Percentiles rank a stretch among this genome's conserved stretches.
Conservation (phyloP, 2,888 invertebrate genomes). For the Galerucella nymphaeae region DNA sequence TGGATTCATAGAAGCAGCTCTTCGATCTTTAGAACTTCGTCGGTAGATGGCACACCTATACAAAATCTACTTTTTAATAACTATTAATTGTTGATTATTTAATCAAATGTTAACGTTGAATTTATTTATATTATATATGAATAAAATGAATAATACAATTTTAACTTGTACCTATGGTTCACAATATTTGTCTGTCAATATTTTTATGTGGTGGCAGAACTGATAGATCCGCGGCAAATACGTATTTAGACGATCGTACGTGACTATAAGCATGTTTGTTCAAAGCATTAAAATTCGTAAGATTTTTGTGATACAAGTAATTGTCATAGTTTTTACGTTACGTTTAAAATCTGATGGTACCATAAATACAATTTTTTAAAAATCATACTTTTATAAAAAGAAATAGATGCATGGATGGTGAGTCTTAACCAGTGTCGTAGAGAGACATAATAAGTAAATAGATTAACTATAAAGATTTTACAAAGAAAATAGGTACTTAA, state of each 20-base stretch:
- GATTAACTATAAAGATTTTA: neutral
- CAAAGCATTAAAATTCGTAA: neutral
- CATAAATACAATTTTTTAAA: neutral
- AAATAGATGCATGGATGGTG: neutral
- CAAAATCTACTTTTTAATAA: neutral
- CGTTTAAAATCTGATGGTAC: neutral
- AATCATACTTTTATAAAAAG: neutral
- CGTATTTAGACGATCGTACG: constrained; percentile 23
- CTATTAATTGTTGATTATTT: neutral
- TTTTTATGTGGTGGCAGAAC: constrained; percentile 5
- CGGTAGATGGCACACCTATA: neutral
- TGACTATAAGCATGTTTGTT: constrained; percentile 24
- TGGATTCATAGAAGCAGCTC: neutral
- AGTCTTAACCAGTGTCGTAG: constrained; percentile 19
- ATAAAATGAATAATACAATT: neutral
- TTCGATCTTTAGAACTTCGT: neutral
- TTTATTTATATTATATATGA: neutral
- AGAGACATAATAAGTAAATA: constrained; percentile 11
- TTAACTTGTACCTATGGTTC: neutral
- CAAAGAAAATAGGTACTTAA: constrained; percentile 1
- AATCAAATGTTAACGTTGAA: neutral
- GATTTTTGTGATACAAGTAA: constrained; percentile 7
- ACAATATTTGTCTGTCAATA: neutral
- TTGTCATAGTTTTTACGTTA: neutral
- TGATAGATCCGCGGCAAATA: constrained; percentile 26